Percentiles rank a stretch among this genome's conserved stretches.
These are phyloP conservation scores for Grantiella picta DNA, from an alignment of 2,113 vertebrate genomes.

Conservation along the genomic window DNA sequence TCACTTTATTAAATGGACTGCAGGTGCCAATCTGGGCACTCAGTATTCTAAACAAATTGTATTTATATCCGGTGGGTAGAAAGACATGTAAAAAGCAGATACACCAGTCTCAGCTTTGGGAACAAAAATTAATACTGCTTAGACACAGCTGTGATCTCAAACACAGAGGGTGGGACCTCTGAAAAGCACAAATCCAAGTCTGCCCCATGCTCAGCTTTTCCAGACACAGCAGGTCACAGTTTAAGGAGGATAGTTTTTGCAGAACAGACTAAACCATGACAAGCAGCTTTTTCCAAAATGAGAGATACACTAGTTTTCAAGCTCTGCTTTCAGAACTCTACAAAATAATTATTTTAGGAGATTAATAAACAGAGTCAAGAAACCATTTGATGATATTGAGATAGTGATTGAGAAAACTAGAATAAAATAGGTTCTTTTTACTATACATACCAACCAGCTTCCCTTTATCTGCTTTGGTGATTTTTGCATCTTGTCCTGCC, in stretches of 20 bases:
- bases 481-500: background rate
- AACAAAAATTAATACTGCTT: background rate
- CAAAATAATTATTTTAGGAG: background rate
- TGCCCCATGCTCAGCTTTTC: background rate
- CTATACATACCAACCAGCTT: background rate
- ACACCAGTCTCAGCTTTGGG: background rate
- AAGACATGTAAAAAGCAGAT: background rate
- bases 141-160: background rate
- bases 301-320: background rate
- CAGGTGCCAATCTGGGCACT: background rate
- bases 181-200: background rate
- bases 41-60: background rate
- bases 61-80: background rate
- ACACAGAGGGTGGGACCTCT: background rate
- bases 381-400: background rate
- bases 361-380: background rate
- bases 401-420: background rate
- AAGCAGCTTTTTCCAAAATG: background rate
- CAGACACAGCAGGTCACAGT: background rate
- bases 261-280: background rate
- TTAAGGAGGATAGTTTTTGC: background rate
- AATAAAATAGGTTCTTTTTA: background rate
- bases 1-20: background rate
- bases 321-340: background rate
- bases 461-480: background rate